phyloP scores from a whole-genome alignment of 2,888 invertebrate species.

The Alviniconcha strummeri region DNA sequence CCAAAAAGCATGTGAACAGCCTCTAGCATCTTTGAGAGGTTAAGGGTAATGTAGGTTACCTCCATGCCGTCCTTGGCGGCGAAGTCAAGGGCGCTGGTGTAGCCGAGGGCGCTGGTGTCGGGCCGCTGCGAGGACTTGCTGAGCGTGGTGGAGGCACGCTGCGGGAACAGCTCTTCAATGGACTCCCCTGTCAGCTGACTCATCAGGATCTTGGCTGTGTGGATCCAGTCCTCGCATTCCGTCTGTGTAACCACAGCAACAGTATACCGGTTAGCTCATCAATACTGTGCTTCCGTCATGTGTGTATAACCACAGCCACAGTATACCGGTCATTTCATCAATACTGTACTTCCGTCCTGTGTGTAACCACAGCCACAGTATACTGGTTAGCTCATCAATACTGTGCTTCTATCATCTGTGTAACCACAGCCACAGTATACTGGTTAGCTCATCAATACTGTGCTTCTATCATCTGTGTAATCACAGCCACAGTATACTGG shows the following conservation, averaged over 20 bases:
- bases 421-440: no score
- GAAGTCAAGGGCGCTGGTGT: slow-evolving; percentile 36
- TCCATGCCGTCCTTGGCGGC: no score
- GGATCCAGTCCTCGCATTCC: slow-evolving; percentile 70
- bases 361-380: not conserved
- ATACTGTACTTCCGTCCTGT: no score
- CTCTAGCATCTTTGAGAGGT: no score
- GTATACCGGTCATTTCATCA: no score
- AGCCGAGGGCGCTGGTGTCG: slow-evolving; percentile 34
- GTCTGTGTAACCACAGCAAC: slow-evolving; percentile 44
- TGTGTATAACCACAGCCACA: not conserved
- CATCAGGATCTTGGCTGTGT: slow-evolving; percentile 66
- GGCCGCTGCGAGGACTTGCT: slow-evolving; percentile 33
- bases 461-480: no score
- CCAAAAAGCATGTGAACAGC: no score
- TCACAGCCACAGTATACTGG: no score
- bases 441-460: no score
- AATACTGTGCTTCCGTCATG: not conserved
- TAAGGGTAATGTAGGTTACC: no score
- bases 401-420: no score
- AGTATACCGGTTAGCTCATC: not conserved
- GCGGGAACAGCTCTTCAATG: slow-evolving; percentile 56
- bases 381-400: no score
- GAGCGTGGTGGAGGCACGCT: slow-evolving; percentile 26
- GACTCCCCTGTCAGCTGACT: slow-evolving; percentile 63